A percentile compares a stretch with the other conserved stretches of the same genome.
Conservation (phyloP, 2,888 invertebrate species). For the Alentia gelatinosa region DNA sequence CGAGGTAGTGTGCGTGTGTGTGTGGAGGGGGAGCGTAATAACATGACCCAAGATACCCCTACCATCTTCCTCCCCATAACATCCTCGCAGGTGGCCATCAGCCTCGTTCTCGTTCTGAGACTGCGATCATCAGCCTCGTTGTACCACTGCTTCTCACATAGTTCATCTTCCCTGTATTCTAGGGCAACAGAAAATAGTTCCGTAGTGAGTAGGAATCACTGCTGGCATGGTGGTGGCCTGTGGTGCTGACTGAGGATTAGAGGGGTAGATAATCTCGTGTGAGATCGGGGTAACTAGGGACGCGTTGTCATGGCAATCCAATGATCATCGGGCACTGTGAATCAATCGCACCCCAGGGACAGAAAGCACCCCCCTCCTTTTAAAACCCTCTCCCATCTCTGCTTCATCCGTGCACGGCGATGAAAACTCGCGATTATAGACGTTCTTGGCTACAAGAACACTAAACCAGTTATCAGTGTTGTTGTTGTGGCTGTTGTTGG, state of each 20-base stretch:
- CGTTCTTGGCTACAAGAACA: no score
- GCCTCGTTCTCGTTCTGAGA: not conserved
- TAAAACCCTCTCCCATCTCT: not conserved
- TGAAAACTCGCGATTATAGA: not conserved
- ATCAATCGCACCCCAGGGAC: slow-evolving; percentile 31
- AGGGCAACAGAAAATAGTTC: no score
- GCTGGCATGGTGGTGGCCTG: not conserved
- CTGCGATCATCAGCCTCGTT: no score
- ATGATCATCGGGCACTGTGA: slow-evolving; percentile 16
- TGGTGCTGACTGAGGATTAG: not conserved
- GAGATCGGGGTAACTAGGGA: slow-evolving; percentile 34
- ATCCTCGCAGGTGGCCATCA: not conserved
- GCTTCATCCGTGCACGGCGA: not conserved
- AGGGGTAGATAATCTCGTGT: slow-evolving; percentile 10
- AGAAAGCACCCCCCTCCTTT: not conserved
- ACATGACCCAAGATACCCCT: not conserved
- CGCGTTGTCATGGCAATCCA: slow-evolving; percentile 40
- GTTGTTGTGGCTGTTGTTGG: no score
- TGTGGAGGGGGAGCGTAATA: not conserved
- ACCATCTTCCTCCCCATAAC: not conserved
- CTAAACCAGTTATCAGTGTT: no score
- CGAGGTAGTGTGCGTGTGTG: no score
- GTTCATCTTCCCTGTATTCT: no score
- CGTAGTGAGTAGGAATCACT: no score
- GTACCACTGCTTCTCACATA: no score